Evolutionary conservation across 1,140 invertebrate genomes (phyloP).

Genomic region (Pissodes strobi): DNA sequence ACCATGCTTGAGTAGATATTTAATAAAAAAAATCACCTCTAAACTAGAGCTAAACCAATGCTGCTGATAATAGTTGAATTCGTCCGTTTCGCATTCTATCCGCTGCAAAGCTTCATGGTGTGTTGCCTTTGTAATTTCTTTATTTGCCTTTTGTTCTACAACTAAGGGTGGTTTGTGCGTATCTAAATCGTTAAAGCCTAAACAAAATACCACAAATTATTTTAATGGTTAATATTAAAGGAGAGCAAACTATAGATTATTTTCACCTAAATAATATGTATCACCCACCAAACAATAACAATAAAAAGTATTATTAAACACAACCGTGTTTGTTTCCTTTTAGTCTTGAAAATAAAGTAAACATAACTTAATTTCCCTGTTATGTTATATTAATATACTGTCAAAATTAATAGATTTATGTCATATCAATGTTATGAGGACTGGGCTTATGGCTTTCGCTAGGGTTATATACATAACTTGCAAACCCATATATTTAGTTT

Average conservation of each 20-base stretch:
- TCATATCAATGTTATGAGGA: too few relatives aligned
- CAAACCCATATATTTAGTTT: too few relatives aligned
- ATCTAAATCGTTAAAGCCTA: slow-evolving; percentile 44
- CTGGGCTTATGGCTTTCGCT: too few relatives aligned
- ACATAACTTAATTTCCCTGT: too few relatives aligned
- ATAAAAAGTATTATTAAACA: too few relatives aligned
- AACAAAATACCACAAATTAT: too few relatives aligned
- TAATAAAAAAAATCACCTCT: slow-evolving; percentile 46
- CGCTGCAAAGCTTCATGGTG: slow-evolving; percentile 52
- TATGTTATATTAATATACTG: too few relatives aligned
- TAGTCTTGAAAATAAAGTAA: too few relatives aligned
- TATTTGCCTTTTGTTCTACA: slow-evolving; percentile 39
- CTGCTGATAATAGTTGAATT: slow-evolving; percentile 53
- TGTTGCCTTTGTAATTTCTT: slow-evolving; percentile 34
- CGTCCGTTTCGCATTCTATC: slow-evolving; percentile 49
- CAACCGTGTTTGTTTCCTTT: too few relatives aligned
- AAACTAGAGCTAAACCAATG: slow-evolving; percentile 54
- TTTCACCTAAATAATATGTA: neutral
- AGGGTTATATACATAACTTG: too few relatives aligned
- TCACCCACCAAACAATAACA: neutral
- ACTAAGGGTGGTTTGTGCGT: slow-evolving; percentile 35
- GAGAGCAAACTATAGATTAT: neutral
- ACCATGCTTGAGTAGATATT: too few relatives aligned
- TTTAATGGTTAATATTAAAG: neutral
- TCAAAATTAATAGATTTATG: too few relatives aligned